Percentiles rank a stretch among this genome's conserved stretches.
phyloP scores from a whole-genome alignment of 1,140 invertebrate genomes.

The Calycopis cecrops region DNA sequence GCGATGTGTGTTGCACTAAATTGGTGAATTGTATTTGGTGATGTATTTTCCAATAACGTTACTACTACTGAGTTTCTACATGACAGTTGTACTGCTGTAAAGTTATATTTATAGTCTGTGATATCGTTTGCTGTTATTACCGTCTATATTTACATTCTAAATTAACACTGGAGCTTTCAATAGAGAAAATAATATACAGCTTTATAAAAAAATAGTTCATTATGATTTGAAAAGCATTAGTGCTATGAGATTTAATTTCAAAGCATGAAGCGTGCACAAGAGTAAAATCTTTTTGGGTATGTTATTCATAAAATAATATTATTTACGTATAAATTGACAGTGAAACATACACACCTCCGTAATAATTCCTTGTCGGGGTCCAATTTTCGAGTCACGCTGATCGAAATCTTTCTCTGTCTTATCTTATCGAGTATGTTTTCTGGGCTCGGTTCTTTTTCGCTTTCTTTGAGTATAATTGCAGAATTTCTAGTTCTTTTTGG shows the following conservation, averaged over 20 bases:
- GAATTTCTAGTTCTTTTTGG: constrained; percentile 67
- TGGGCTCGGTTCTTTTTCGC: constrained; percentile 66
- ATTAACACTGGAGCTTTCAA: not conserved
- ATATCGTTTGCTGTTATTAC: not conserved
- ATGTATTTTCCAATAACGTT: constrained; percentile 16
- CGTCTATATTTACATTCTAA: constrained; percentile 4
- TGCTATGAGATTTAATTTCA: constrained; percentile 61
- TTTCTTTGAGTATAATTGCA: constrained; percentile 69
- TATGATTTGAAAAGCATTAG: constrained; percentile 58
- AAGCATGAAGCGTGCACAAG: constrained; percentile 71
- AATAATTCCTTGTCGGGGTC: constrained; percentile 56
- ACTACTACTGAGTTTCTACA: constrained; percentile 21
- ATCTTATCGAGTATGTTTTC: constrained; percentile 73
- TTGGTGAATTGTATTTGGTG: not conserved
- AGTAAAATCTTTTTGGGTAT: constrained; percentile 62
- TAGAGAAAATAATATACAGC: constrained; percentile 7
- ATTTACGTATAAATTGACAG: constrained; percentile 60
- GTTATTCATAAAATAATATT: constrained; percentile 63
- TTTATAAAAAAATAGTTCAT: constrained; percentile 25
- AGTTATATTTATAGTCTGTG: constrained; percentile 14
- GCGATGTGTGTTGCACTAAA: constrained; percentile 6
- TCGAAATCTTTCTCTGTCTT: constrained; percentile 66
- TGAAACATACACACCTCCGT: constrained; percentile 64
- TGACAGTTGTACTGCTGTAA: constrained; percentile 24
- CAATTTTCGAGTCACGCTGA: constrained; percentile 64